Conservation (phyloP, 2,797 vertebrate genomes). For the Perodicticus potto region DNA sequence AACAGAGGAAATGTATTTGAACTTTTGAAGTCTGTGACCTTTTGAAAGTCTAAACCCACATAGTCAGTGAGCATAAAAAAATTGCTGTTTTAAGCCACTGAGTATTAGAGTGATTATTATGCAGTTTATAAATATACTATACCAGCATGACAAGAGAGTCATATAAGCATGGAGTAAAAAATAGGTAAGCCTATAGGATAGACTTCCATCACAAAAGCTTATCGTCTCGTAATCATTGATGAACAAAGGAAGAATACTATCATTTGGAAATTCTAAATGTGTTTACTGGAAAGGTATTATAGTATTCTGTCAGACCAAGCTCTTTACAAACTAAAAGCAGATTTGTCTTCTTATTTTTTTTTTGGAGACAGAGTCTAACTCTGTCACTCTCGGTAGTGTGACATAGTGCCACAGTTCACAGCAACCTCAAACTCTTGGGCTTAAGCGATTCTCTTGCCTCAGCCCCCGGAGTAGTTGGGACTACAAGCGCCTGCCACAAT, state of each 20-base stretch:
- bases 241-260: background rate
- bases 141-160: background rate
- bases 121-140: background rate
- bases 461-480: too few relatives aligned
- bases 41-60: background rate
- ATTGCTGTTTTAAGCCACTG: background rate
- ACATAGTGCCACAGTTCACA: too few relatives aligned
- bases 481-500: too few relatives aligned
- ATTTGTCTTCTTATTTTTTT: conserved; percentile 17
- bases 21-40: background rate
- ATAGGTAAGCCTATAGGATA: background rate
- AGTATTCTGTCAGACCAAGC: background rate
- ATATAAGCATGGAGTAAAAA: background rate
- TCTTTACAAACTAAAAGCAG: background rate
- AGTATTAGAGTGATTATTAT: background rate
- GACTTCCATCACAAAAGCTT: background rate
- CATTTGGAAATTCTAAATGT: conserved; percentile 9
- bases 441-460: too few relatives aligned
- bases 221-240: background rate
- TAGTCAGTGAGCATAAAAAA: background rate
- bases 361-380: too few relatives aligned
- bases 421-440: too few relatives aligned
- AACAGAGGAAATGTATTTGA: background rate
- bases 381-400: too few relatives aligned
- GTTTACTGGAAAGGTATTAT: background rate